These are phyloP conservation scores for Macrobrachium rosenbergii DNA, from an alignment of 1,140 invertebrate genomes.

Conservation along the genomic window DNA sequence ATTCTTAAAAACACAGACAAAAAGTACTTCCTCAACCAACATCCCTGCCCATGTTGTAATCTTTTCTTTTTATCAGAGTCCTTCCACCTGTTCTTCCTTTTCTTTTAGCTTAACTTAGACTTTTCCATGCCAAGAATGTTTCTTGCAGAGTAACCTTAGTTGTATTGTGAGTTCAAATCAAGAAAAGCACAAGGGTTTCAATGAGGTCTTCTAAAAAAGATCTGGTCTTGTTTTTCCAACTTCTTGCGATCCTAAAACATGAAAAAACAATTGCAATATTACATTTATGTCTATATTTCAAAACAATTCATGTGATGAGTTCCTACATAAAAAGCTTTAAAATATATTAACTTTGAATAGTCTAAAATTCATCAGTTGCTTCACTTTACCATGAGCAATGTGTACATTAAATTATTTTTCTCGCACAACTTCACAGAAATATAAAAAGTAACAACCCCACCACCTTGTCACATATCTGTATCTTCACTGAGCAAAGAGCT, in stretches of 20 bases:
- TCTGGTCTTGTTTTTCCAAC: slow-evolving; percentile 86
- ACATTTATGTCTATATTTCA: too few species aligned
- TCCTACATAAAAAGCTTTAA: too few species aligned
- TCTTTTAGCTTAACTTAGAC: slow-evolving; percentile 95
- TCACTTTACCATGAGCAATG: too few species aligned
- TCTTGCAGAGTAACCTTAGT: slow-evolving; percentile 97
- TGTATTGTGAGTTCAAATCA: slow-evolving; percentile 81
- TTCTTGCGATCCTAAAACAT: slow-evolving; percentile 81
- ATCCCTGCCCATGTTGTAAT: slow-evolving; percentile 55
- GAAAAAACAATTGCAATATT: neutral
- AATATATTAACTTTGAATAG: too few species aligned
- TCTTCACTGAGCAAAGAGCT: too few species aligned
- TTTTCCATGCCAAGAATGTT: slow-evolving; percentile 98
- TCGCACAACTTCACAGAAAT: too few species aligned
- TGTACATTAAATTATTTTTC: too few species aligned
- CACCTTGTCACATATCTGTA: too few species aligned
- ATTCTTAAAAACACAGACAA: neutral
- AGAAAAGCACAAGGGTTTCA: slow-evolving; percentile 90
- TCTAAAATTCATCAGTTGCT: too few species aligned
- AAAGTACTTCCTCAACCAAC: slow-evolving; percentile 48
- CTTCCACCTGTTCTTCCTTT: slow-evolving; percentile 82
- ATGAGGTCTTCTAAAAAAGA: slow-evolving; percentile 93
- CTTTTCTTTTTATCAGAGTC: slow-evolving; percentile 77
- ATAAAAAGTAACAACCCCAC: too few species aligned
- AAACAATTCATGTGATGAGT: neutral